A percentile compares a stretch with the other conserved stretches of the same genome.
Conservation (phyloP, 2,113 vertebrate species). For the Thalassarche chlororhynchos region DNA sequence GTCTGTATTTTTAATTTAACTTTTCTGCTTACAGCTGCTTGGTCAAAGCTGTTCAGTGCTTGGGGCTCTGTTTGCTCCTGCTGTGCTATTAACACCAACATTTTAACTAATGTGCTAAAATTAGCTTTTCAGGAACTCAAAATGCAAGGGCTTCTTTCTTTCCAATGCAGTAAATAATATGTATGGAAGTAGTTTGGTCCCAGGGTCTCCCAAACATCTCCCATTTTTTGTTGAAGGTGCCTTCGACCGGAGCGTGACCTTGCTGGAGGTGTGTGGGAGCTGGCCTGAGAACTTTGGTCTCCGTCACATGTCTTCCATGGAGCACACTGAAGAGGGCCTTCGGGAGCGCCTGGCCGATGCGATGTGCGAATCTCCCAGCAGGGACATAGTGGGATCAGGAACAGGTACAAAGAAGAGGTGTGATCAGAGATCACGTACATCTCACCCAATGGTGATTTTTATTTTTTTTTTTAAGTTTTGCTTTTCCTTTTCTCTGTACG, state of each 20-base stretch:
- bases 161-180: fast-evolving
- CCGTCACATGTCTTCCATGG: constrained; percentile 89
- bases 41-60: background rate
- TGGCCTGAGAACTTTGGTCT: constrained; percentile 97
- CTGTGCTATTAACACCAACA: background rate
- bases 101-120: background rate
- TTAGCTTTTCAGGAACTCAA: fast-evolving
- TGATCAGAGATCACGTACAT: constrained; percentile 73
- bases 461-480: background rate
- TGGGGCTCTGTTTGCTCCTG: background rate
- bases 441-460: constrained; percentile 73
- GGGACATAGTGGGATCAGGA: constrained; percentile 92
- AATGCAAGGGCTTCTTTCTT: background rate
- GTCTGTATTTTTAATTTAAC: background rate
- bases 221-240: constrained; percentile 75
- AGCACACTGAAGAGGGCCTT: constrained; percentile 91
- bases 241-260: constrained; percentile 92
- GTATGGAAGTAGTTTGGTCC: fast-evolving
- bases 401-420: constrained; percentile 88
- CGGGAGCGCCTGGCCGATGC: constrained; percentile 94
- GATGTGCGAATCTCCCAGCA: constrained; percentile 95
- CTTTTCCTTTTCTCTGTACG: background rate
- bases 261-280: constrained; percentile 96
- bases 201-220: background rate
- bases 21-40: background rate